Percentiles rank a stretch among this genome's conserved stretches.
phyloP scores from a whole-genome alignment of 2,113 vertebrate species.

The Glaucomys volans region DNA sequence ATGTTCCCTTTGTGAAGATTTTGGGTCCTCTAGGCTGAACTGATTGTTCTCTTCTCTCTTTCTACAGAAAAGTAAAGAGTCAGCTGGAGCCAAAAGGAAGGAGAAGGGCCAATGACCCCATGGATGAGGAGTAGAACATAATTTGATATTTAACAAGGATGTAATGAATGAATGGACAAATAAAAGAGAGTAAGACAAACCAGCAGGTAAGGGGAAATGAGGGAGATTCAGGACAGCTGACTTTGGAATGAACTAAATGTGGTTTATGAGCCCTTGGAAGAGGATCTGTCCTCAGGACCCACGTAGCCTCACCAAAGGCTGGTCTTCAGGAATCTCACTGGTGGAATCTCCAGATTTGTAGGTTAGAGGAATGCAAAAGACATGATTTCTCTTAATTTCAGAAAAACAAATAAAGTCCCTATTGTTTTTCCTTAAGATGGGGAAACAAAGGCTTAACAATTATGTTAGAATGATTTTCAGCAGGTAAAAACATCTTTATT shows the following conservation, averaged over 20 bases:
- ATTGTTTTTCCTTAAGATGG: neutral
- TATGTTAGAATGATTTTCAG: neutral
- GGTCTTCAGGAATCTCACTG: neutral
- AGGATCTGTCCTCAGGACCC: neutral
- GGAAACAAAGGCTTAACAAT: neutral
- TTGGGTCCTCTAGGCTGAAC: neutral
- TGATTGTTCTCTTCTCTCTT: neutral
- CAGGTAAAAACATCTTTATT: neutral
- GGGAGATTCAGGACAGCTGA: neutral
- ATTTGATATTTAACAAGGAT: neutral
- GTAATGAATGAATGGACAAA: neutral
- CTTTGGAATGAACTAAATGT: neutral
- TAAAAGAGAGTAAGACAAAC: neutral
- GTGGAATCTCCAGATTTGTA: neutral
- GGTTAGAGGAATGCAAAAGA: neutral
- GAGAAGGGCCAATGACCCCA: neutral
- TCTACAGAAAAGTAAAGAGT: neutral
- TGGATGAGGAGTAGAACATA: neutral
- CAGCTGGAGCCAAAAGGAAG: neutral
- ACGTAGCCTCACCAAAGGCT: neutral
- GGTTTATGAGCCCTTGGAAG: neutral
- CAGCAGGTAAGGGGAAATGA: neutral
- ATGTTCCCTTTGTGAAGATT: neutral
- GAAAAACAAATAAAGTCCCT: neutral
- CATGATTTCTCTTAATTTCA: constrained; percentile 10